Percentiles rank a stretch among this genome's conserved stretches.
These are phyloP conservation scores for Cataglyphis cursor DNA, from an alignment of 2,888 invertebrate species.

Conservation along the genomic window DNA sequence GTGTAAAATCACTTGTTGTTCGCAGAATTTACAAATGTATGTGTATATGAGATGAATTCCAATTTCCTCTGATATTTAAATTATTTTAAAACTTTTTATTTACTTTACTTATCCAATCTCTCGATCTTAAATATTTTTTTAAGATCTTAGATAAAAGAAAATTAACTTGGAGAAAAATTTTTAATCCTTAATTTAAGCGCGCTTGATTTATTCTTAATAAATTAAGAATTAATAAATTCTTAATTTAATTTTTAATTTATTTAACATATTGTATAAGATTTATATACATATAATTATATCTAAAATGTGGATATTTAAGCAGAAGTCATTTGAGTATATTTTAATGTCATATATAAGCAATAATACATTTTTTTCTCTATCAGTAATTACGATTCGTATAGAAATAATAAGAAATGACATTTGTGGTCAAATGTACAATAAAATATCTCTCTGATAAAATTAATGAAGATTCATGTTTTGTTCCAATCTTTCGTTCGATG, in stretches of 20 bases:
- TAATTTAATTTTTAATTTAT: too few relatives aligned
- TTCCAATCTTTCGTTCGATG: not conserved
- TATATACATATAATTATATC: too few relatives aligned
- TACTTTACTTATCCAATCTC: constrained; percentile 1
- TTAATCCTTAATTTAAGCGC: not conserved
- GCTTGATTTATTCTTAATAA: too few relatives aligned
- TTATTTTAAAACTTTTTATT: not conserved
- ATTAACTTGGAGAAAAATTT: not conserved
- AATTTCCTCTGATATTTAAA: constrained; percentile 28
- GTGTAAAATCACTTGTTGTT: constrained; percentile 33
- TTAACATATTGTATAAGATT: too few relatives aligned
- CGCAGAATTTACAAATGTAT: constrained; percentile 1
- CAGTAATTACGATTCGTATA: not conserved
- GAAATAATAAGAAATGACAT: constrained; percentile 1
- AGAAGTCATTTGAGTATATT: not conserved
- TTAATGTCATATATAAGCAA: not conserved
- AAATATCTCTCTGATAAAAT: constrained; percentile 5
- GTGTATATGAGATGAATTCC: not conserved
- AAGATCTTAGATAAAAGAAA: not conserved
- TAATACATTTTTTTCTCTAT: constrained; percentile 1
- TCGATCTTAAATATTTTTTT: not conserved
- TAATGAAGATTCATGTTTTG: constrained; percentile 14
- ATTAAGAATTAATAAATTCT: too few relatives aligned
- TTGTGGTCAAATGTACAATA: not conserved
- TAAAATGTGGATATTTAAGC: not conserved